Evolutionary conservation across 2,113 vertebrate genomes (phyloP).

Genomic region (Tachycineta bicolor): DNA sequence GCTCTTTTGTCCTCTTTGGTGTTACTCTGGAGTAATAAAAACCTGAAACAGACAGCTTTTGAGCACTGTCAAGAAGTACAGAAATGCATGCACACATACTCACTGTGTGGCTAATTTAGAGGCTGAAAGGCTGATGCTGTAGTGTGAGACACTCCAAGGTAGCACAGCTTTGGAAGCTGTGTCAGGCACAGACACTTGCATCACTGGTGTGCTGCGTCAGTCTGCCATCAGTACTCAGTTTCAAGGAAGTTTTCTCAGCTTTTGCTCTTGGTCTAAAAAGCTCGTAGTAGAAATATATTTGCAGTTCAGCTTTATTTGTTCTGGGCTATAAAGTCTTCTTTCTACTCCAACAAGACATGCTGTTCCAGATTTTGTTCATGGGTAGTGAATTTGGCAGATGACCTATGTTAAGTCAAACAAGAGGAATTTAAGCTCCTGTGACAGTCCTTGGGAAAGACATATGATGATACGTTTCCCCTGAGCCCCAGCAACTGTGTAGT

Average conservation of each 20-base stretch:
- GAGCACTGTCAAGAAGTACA: neutral
- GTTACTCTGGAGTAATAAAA: neutral
- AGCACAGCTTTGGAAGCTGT: neutral
- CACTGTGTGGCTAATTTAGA: neutral
- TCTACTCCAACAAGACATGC: neutral
- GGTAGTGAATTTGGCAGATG: neutral
- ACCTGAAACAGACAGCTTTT: neutral
- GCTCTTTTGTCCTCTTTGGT: neutral
- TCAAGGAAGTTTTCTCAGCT: neutral
- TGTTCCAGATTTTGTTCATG: neutral
- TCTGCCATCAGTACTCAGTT: neutral
- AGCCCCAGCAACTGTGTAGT: neutral
- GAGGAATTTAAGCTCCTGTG: neutral
- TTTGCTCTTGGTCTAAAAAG: neutral
- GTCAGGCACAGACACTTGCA: accelerated
- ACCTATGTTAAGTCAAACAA: neutral
- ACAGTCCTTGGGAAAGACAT: neutral
- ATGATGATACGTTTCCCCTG: neutral
- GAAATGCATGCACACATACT: neutral
- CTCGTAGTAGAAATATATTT: neutral
- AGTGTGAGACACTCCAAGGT: neutral
- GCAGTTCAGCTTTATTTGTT: neutral
- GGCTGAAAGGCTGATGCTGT: neutral
- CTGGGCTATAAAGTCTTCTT: neutral
- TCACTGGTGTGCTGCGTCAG: neutral